phyloP scores from a whole-genome alignment of 2,888 invertebrate genomes.

The Pecten maximus region DNA sequence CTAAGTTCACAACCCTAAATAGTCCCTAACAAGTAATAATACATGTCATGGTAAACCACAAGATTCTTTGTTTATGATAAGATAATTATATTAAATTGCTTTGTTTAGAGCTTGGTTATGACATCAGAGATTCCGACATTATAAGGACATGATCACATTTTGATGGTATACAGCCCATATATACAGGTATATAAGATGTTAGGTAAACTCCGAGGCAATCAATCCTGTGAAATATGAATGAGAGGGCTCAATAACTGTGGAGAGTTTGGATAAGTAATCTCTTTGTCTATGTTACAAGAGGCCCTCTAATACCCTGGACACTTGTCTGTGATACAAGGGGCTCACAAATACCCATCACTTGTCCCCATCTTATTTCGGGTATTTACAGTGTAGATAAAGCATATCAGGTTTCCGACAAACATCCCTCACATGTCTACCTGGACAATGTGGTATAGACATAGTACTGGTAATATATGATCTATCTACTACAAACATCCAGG shows the following conservation, averaged over 20 bases:
- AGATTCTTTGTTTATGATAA: neutral
- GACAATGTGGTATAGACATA: neutral
- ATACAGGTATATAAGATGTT: neutral
- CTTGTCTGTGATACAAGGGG: conserved; percentile 30
- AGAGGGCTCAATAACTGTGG: neutral
- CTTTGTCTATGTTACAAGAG: conserved; percentile 26
- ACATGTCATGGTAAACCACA: neutral
- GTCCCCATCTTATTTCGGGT: neutral
- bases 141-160: neutral
- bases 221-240: neutral
- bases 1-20: neutral
- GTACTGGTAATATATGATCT: neutral
- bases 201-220: neutral
- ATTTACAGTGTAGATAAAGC: neutral
- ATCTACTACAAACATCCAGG: neutral
- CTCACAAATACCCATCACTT: conserved; percentile 3
- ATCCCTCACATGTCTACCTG: neutral
- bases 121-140: neutral
- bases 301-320: conserved; percentile 24
- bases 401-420: neutral
- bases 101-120: neutral
- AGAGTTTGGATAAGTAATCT: conserved; percentile 23
- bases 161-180: neutral
- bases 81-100: neutral
- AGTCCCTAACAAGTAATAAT: neutral